Evolutionary conservation across 2,113 vertebrate genomes (phyloP), one percentile per base, ranked within the genome.

Genomic region (Eonycteris spelaea): DNA sequence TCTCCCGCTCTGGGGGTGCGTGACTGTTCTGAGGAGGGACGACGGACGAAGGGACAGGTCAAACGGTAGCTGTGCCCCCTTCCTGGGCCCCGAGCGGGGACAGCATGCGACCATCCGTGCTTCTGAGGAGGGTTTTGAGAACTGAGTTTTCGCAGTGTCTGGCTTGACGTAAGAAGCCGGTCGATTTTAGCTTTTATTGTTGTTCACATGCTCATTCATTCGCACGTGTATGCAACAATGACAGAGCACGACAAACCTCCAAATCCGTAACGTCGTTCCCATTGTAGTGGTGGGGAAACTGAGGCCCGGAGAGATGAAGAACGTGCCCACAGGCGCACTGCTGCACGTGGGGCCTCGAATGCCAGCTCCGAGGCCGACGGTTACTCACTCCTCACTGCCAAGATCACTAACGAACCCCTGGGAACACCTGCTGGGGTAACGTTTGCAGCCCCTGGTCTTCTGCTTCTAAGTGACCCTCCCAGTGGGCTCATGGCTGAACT

Each of bases 201-300:
- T 16, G 7, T 43, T 53, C 22, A 1, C 8, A 19, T 1, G 8
- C 9, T 40, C 28, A 28, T 21, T 24, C 28, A 28, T 21, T 24
- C 28, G 19, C 3, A 4, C 9, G 8, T 5, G 26, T 7, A 12
- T 2, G 3, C 53, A 57, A 2, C 0, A 43, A 12, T 14, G 43
- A 45, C 0, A 14, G 2, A 11, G 6, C 38, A 11, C 3, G 13
- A 18, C 45, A 68, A 55, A 74, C 19, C 40, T n/a, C 1, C 24
- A 6, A 1, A 5, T 14, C n/a, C 7, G 5, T 15, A 12, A 26
- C 13, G 33, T 10, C 16, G 12, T 22, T 51, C 45, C 83, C 77
- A 59, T 88, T 88, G 65, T 73, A 18, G 16, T 6, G 67, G 15
- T 55, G 43, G n/a, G 16, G 33, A 85, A 33, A 26, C 14, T 6